These are phyloP conservation scores for Hestina assimilis DNA, from an alignment of 1,140 invertebrate species.

Conservation along the genomic window DNA sequence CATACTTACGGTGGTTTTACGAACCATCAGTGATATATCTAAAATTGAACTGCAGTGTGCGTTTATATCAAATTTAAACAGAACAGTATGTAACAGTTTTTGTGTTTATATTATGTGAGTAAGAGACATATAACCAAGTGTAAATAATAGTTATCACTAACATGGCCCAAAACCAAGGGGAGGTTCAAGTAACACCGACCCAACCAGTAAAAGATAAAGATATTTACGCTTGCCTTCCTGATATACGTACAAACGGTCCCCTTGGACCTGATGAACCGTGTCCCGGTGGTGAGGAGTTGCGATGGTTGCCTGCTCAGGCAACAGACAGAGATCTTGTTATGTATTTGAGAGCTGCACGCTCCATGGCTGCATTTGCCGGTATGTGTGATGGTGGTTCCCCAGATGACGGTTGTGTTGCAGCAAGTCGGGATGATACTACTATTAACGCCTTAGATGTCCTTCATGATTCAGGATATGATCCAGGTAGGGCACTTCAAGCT, in stretches of 20 bases:
- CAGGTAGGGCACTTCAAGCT: constrained; percentile 95
- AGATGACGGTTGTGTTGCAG: constrained; percentile 97
- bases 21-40: constrained; percentile 54
- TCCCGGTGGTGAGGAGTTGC: constrained; percentile 91
- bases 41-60: constrained; percentile 44
- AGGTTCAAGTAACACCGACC: constrained; percentile 74
- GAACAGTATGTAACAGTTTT: constrained; percentile 57
- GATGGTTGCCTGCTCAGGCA: constrained; percentile 95
- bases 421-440: constrained; percentile 97
- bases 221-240: constrained; percentile 85
- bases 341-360: constrained; percentile 97
- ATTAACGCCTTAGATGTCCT: constrained; percentile 97
- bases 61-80: constrained; percentile 34
- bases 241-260: constrained; percentile 82
- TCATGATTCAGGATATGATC: constrained; percentile 96
- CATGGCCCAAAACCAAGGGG: constrained; percentile 77
- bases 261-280: constrained; percentile 85
- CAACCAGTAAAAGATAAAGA: constrained; percentile 76
- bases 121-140: constrained; percentile 48
- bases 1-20: constrained; percentile 72
- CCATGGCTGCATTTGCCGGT: constrained; percentile 94
- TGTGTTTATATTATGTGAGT: constrained; percentile 57
- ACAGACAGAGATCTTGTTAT: constrained; percentile 97
- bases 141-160: constrained; percentile 54
- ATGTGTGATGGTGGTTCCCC: constrained; percentile 99